Evolutionary conservation across 2,113 vertebrate genomes (phyloP), one percentile per base, ranked within the genome.

Genomic region (Gymnobelideus leadbeateri): DNA sequence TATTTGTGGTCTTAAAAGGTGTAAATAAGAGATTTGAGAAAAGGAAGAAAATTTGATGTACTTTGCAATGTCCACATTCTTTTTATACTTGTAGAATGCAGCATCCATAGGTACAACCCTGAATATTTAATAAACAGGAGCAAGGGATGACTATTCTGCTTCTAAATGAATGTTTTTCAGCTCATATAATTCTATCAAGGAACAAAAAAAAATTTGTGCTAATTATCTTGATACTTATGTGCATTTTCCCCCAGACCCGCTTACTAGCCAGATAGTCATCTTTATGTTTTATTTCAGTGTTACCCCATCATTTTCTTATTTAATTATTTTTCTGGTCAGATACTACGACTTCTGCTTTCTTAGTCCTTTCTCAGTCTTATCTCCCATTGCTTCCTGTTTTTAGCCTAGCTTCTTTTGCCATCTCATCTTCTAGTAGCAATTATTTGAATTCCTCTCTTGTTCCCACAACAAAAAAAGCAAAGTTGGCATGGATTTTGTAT

Each of bases 251-350:
- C 55, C 90, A 55, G 53, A 61, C 46, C 95, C 50, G 92, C 47
- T 95, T 94, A 2, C 49, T 91, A 11, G 3, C 26, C 52, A 96
- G 89, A 92, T 57, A 92, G 89, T 94, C 6, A 49, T 43, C 8
- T 57, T 25, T 95, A 93, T 91, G 6, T n/a, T 93, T 92, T 96
- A 92, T 84, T 94, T 94, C 95, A 94, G 68, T 2, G 91, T 2
- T 96, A 16, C 7, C 91, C 21, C 90, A 92, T 91, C 9, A 68
- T 55, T 95, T 96, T 14, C 9, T 19, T 89, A 94, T 89, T 51
- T 94, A 52, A 77, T 96, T 51, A 51, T 28, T 28, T 91, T 54
- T 95, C 37, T 92, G n/a, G 96, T 93, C 10, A 43, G 61, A 84
- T 90, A 46, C 51, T 94, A 0, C 89, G 54, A 51, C 84, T 93